A percentile compares a stretch with the other conserved stretches of the same genome.
Conservation (phyloP, 1,140 invertebrate genomes). For the Drosophila willistoni region DNA sequence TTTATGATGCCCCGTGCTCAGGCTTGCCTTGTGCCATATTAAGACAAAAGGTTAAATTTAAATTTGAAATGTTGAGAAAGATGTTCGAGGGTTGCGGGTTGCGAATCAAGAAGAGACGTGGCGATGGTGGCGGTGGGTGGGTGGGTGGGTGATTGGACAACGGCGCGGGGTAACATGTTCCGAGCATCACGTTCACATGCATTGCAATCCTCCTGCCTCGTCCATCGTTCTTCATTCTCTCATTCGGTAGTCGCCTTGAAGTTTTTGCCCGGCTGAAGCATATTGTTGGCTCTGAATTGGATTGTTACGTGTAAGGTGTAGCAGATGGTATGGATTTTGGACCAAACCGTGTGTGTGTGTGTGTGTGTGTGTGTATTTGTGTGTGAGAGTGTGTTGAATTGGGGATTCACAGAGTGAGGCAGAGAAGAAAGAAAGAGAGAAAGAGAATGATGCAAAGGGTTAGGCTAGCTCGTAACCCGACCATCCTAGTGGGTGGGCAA, state of each 20-base stretch:
- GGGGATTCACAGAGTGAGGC: too few relatives aligned
- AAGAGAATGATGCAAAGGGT: not conserved
- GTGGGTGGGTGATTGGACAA: too few relatives aligned
- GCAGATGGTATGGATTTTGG: conserved; percentile 73
- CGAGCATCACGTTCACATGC: conserved; percentile 57
- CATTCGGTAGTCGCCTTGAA: conserved; percentile 32
- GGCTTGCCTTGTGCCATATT: conserved; percentile 54
- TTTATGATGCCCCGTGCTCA: conserved; percentile 60
- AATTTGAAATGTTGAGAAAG: conserved; percentile 72
- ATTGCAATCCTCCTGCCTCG: conserved; percentile 9
- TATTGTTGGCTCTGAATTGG: conserved; percentile 75
- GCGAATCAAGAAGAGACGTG: too few relatives aligned
- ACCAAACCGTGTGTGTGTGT: conserved; percentile 45
- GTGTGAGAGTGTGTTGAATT: not conserved
- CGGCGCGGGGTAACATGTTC: conserved; percentile 15
- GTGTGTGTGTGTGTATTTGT: conserved; percentile 32
- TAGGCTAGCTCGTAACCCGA: conserved; percentile 20
- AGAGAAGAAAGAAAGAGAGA: not conserved
- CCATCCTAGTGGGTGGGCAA: conserved; percentile 36
- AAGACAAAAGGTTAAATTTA: conserved; percentile 82
- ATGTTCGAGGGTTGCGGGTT: not conserved
- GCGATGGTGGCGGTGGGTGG: not conserved
- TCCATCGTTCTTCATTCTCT: conserved; percentile 2
- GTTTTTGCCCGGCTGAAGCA: conserved; percentile 47
- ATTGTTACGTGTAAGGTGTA: conserved; percentile 80